Base-by-base conservation (phyloP, 2,888 invertebrate genomes). In the Caenorhabditis macrosperma region DNA sequence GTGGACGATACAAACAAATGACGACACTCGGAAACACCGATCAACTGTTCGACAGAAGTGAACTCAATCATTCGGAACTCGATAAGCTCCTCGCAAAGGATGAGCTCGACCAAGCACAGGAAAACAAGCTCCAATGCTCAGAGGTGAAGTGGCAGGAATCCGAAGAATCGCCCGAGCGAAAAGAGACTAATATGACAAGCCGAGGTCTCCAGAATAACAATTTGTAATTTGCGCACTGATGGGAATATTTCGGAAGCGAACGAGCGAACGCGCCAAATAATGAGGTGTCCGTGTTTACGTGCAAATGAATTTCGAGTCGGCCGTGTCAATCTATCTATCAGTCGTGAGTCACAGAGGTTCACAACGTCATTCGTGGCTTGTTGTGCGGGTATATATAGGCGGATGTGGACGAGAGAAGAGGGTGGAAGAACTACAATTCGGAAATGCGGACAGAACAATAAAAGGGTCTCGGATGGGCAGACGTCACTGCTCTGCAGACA, bases 271-370 rank as follows among this genome's bases (percentile, higher is more conserved):
- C 46, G 46, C 17, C n/a, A 46, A 46, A 46, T 46, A 46, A 46
- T 46, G 20, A 46, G 20, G 46, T 46, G 46, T 46, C 46, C 46
- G 46, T 46, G 46, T 46, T 46, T 46, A 46, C 46, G 46, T 46
- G 17, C 46, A 38, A 38, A 38, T 12, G 38, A 38, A 38, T 38
- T 38, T 38, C 38, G 15, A 10, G 33, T 33, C 41, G 41, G 3
- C 26, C 1, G 28, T 52, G 52, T 52, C 52, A 52, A 52, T 52
- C 52, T 52, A 28, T 52, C 52, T 28, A 28, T 28, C 6, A 12
- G 15, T 6, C 17, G 46, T 46, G 46, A 46, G 46, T 46, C 46
- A 46, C 38, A 10, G 12, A 10, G 38, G 46, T 17, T 20, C 17
- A 46, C 46, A 17, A 20, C 46, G 20, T 46, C 46, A 46, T 46